Evolutionary conservation across 2,888 invertebrate species (phyloP), one percentile per base, ranked within the genome.

Genomic region (Aphodius sticticus): DNA sequence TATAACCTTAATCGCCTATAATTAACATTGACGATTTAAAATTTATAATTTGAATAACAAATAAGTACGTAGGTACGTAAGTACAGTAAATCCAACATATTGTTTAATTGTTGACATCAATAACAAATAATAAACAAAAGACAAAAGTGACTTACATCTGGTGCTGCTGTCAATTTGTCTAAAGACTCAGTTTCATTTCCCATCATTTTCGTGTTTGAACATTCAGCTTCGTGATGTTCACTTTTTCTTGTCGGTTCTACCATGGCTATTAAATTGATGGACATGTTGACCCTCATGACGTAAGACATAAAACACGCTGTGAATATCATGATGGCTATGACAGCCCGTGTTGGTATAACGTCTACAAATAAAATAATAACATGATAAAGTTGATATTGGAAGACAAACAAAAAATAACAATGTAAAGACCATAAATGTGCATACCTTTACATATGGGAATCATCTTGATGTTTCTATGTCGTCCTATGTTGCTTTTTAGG

Each of bases 271-370:
- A 94, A 90, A 83, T 93, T 94, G 77, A 95, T 92, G 15, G 95
- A 94, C 90, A 95, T 93, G 87, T 95, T 95, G 1, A 95, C 93
- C 77, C 95, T 91, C 82, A 94, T 90, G 93, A 94, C 94, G 89
- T 95, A 95, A 15, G 92, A 91, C 83, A 94, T 91, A 89, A 95
- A 93, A 84, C 94, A 94, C 82, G 93, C 92, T 80, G 94, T 93
- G 87, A 95, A 94, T 83, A 95, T 88, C 95, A 95, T 95, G 70
- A 94, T 82, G 72, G 92, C 94, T 53, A 93, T 88, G 80, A 90
- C 84, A 7, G 90, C 86, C 76, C 93, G 89, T 79, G 89, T 89
- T n/a, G 93, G 92, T 71, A 92, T 86, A 6, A 83, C 9, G 5
- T 77, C 77, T 75, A 53, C 26, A 26, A 26, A 26, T 26, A 26